These are phyloP conservation scores for Hiodon alosoides DNA, from an alignment of 2,113 vertebrate genomes.

Conservation along the genomic window DNA sequence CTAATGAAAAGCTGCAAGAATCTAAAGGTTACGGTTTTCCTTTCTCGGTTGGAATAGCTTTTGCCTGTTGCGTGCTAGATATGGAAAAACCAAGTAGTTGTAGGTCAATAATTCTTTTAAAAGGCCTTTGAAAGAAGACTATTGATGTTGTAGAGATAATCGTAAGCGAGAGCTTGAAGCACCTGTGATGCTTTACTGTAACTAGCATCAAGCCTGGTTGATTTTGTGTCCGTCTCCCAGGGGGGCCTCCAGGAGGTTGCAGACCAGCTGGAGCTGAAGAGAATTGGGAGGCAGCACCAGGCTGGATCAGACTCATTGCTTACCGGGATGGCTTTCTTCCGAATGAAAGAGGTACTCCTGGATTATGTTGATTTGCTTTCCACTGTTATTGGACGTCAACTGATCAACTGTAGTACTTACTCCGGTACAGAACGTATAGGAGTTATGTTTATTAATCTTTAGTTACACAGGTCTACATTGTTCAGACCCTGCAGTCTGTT, in stretches of 20 bases:
- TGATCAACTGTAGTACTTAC: too few species aligned
- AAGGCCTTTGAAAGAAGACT: background rate
- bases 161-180: background rate
- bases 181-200: background rate
- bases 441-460: too few species aligned
- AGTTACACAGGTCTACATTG: too few species aligned
- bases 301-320: slow-evolving; percentile 94
- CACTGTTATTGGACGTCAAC: too few species aligned
- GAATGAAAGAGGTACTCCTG: slow-evolving; percentile 89
- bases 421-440: too few species aligned
- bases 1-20: slow-evolving; percentile 99
- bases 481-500: too few species aligned
- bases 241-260: slow-evolving; percentile 96
- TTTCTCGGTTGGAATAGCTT: background rate
- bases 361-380: too few species aligned
- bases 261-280: slow-evolving; percentile 91
- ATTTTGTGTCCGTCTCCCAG: slow-evolving; percentile 46
- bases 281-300: slow-evolving; percentile 94
- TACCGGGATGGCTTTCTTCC: slow-evolving; percentile 97
- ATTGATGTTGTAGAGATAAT: too few species aligned
- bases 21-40: slow-evolving; percentile 73
- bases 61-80: background rate
- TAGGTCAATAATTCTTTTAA: background rate
- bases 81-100: too few species aligned
- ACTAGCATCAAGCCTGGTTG: background rate